Evolutionary conservation across 2,797 vertebrate genomes (phyloP).

Genomic region (Pelodytes ibericus): DNA sequence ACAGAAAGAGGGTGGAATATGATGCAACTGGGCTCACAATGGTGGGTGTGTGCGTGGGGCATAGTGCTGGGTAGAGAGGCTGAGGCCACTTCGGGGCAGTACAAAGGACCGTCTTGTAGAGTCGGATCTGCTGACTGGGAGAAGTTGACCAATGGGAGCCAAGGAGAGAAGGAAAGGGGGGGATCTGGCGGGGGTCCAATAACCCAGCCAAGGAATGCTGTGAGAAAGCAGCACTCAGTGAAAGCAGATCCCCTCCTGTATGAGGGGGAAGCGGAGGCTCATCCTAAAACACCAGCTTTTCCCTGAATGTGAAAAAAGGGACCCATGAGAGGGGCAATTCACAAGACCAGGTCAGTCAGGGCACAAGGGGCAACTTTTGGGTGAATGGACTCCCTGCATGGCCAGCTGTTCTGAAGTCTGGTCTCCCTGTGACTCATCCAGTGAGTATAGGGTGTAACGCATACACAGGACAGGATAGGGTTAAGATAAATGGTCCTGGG

Average conservation of each 20-base stretch:
- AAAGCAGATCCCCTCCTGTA: slow-evolving; percentile 10
- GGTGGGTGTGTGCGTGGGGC: slow-evolving; percentile 42
- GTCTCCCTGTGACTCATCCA: background rate
- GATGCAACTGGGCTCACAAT: slow-evolving; percentile 29
- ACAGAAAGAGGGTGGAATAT: background rate
- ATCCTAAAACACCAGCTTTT: background rate
- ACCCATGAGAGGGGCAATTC: slow-evolving; percentile 32
- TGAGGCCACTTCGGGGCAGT: slow-evolving; percentile 17
- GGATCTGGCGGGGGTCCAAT: slow-evolving; percentile 24
- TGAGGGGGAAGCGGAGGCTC: background rate
- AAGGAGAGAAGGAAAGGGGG: background rate
- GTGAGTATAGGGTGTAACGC: background rate
- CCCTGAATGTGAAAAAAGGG: background rate
- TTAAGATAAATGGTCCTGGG: no score
- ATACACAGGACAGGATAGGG: no score
- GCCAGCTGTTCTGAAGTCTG: background rate
- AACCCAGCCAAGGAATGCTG: slow-evolving; percentile 42
- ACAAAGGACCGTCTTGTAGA: slow-evolving; percentile 44
- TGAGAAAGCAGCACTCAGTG: slow-evolving; percentile 1
- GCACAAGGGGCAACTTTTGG: background rate
- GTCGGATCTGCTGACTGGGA: slow-evolving; percentile 39
- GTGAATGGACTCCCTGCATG: no score
- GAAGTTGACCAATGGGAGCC: slow-evolving; percentile 18
- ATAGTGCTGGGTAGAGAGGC: background rate
- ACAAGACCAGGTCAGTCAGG: slow-evolving; percentile 35